phyloP scores from a whole-genome alignment of 2,888 invertebrate genomes.

The Phalangium opilio region DNA sequence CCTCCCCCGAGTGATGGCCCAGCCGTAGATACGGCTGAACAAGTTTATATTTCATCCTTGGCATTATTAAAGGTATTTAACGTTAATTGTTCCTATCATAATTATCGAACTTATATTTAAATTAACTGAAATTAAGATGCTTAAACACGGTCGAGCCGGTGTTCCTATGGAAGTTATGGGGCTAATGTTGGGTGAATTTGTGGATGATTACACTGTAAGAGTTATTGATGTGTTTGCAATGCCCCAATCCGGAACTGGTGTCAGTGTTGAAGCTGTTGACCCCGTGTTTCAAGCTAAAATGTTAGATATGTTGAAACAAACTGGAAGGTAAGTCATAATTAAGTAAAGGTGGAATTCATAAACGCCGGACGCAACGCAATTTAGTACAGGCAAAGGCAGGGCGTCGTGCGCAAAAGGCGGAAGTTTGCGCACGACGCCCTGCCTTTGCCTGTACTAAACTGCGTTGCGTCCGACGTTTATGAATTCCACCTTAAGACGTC shows the following conservation, averaged over 20 bases:
- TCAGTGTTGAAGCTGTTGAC: conserved; percentile 98
- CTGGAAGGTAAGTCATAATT: conserved; percentile 57
- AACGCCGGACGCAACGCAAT: too few relatives aligned
- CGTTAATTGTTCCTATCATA: conserved; percentile 45
- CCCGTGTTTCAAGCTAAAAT: conserved; percentile 99
- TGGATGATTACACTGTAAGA: conserved; percentile 98
- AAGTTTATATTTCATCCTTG: conserved; percentile 78
- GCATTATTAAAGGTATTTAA: conserved; percentile 61
- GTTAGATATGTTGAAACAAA: conserved; percentile 94
- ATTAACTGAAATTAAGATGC: conserved; percentile 44
- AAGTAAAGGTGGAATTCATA: too few relatives aligned
- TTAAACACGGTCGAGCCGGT: conserved; percentile 97
- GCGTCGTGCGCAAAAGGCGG: too few relatives aligned
- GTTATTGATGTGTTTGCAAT: conserved; percentile 99
- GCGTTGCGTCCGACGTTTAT: conserved; percentile 95
- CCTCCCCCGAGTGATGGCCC: conserved; percentile 90
- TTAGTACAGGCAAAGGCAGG: too few relatives aligned
- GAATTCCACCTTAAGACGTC: too few relatives aligned
- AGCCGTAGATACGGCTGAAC: conserved; percentile 95
- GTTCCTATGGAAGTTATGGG: conserved; percentile 99
- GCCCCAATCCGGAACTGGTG: conserved; percentile 97
- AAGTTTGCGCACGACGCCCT: too few relatives aligned
- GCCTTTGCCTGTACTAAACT: too few relatives aligned
- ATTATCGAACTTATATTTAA: conserved; percentile 49
- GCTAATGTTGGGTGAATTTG: conserved; percentile 83